Base-by-base conservation (phyloP, 2,797 vertebrate species). In the Ammospiza maritima region DNA sequence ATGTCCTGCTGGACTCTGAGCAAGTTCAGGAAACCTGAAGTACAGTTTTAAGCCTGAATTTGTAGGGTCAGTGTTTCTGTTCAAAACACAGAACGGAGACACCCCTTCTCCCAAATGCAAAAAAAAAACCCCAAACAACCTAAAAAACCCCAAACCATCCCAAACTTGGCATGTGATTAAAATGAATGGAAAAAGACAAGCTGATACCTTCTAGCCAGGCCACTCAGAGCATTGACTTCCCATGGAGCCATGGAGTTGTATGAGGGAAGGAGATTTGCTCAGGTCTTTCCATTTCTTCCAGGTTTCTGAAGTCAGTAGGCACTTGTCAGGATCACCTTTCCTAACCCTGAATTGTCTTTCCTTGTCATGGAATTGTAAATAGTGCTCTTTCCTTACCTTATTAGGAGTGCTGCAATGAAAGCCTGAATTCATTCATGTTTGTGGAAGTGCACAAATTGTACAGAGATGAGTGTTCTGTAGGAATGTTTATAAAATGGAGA, bases 401-500 rank as follows among this genome's bases (percentile, higher is more conserved):
- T 92, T 94, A 80, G 87, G 84, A 82, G 32, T n/a, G 82, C 64
- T 78, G 76, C 77, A 73, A 19, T 84, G 82, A 92, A 95, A 93
- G 78, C 75, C 62, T 85, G 57, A 69, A 75, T 96, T 93, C 58
- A 89, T 85, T 83, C 72, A 16, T 83, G 62, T 88, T 92, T 92
- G 71, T 93, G 50, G 73, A 92, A 70, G 58, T 90, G 82, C 76
- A 87, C 72, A 51, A 40, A 78, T 76, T 77, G 51, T 60, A 90
- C 44, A 86, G 93, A 79, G 89, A 84, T 60, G 80, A 71, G 73
- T 56, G 56, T 60, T 93, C 87, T 72, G 45, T 40, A 86, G 87
- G 58, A 92, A 88, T 93, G 85, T 90, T 89, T 95, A 81, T 96
- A 88, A 77, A 92, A 91, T 60, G 74, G 81, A 89, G 85, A 93